Evolutionary conservation across 2,888 invertebrate genomes (phyloP), one percentile per base, ranked within the genome.

Genomic region (Acronicta alni): DNA sequence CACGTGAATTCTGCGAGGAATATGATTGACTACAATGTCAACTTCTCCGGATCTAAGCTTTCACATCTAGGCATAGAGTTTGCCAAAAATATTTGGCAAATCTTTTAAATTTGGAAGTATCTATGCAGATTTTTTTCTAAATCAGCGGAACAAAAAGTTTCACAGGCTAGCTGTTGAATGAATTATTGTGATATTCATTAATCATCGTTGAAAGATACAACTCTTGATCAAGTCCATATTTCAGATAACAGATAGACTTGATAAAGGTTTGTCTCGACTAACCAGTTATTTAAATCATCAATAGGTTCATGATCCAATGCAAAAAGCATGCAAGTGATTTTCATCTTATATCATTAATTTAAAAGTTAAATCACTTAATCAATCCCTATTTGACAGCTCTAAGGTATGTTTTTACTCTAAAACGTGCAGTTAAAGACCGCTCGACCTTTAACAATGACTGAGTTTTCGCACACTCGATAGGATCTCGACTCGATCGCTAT

Each of bases 281-380:
- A 10, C 3, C 32, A 14, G 14, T 32, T 32, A n/a, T 2, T 35
- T 35, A 6, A 30, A 35, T 35, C n/a, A 35, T 35, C 35, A 7
- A 15, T 43, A 9, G 37, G 47, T 48, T 61, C 37, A 38, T 45
- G 37, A 37, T 49, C 52, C 44, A 30, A 37, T 7, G n/a, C 14
- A 16, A 26, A 60, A 49, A 46, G 14, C 41, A 23, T 45, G 10
- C 52, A 60, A 16, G 35, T n/a, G n/a, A 38, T 14, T 47, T 30
- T 9, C 15, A n/a, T 32, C 2, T 38, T 67, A 61, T 67, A 54
- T 49, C 53, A 49, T 39, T 23, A 18, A n/a, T 23, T 17, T 15
- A 8, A 44, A 60, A 52, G 39, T 67, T 67, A 32, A 26, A n/a
- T 9, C 20, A 53, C 37, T 65, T 61, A 67, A 65, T 61, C 41